phyloP scores from a whole-genome alignment of 2,797 vertebrate genomes.

The Platyrinchus mystaceus region DNA sequence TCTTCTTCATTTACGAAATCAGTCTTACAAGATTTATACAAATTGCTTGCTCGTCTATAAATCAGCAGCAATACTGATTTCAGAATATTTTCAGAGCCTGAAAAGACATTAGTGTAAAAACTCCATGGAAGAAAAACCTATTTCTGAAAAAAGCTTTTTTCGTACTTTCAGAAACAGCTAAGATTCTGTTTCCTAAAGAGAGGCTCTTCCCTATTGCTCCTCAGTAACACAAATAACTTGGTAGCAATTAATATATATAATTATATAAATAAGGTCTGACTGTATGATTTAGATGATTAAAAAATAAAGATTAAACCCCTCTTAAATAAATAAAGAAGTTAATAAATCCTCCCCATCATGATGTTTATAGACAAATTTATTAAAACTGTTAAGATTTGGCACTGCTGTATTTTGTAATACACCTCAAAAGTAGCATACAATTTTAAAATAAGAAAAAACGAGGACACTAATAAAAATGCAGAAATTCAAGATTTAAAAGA shows the following conservation, averaged over 20 bases:
- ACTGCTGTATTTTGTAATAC: background rate
- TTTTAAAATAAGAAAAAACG: background rate
- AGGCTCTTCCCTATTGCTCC: background rate
- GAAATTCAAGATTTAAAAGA: background rate
- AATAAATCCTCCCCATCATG: background rate
- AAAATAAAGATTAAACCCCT: background rate
- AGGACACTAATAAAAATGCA: background rate
- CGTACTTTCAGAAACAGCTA: background rate
- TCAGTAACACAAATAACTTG: background rate
- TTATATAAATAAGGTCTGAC: background rate
- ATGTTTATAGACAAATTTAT: background rate
- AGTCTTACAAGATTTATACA: background rate
- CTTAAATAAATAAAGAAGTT: background rate
- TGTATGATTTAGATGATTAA: background rate
- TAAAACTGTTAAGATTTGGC: background rate
- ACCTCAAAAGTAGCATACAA: background rate
- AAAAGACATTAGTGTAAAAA: background rate
- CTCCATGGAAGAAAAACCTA: background rate
- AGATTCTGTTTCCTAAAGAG: background rate
- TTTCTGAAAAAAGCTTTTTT: background rate
- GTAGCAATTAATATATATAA: background rate
- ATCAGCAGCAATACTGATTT: background rate
- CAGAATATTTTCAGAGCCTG: background rate
- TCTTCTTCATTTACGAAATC: background rate
- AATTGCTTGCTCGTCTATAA: background rate